Percentiles rank a stretch among this genome's conserved stretches.
These are phyloP conservation scores for Aurelia sp. DNA, from an alignment of 30 jellyfish, hydroid and myxozoan genomes.

Conservation along the genomic window DNA sequence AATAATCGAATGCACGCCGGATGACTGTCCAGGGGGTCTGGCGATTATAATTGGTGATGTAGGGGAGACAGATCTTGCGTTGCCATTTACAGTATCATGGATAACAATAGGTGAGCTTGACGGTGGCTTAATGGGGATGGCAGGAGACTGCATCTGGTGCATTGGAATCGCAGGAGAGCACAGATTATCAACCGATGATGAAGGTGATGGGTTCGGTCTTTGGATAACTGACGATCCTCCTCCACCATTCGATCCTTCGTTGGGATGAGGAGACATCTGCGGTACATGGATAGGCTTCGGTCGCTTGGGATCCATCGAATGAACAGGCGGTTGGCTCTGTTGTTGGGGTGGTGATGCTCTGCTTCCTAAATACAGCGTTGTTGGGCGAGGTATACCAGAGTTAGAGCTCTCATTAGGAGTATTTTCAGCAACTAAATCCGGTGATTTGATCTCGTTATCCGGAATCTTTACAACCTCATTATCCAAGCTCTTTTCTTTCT, in stretches of 20 bases:
- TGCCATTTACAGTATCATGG: slow-evolving; percentile 55
- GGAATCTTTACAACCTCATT: slow-evolving; percentile 10
- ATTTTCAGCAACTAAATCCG: not conserved
- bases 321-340: slow-evolving; percentile 39
- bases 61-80: slow-evolving; percentile 41
- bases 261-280: slow-evolving; percentile 56
- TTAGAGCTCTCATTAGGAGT: slow-evolving; percentile 27
- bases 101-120: slow-evolving; percentile 57
- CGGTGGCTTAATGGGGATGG: slow-evolving; percentile 43
- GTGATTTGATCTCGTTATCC: slow-evolving; percentile 14
- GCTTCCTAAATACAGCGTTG: slow-evolving; percentile 44
- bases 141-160: slow-evolving; percentile 66
- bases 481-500: slow-evolving; percentile 25
- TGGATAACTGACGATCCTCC: slow-evolving; percentile 69
- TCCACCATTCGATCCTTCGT: slow-evolving; percentile 54
- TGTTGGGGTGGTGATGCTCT: slow-evolving; percentile 60
- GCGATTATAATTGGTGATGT: slow-evolving; percentile 32
- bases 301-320: slow-evolving; percentile 31
- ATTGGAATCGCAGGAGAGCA: slow-evolving; percentile 75
- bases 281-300: slow-evolving; percentile 38
- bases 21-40: not conserved
- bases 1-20: slow-evolving; percentile 55
- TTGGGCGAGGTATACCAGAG: slow-evolving; percentile 59
- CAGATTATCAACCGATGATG: slow-evolving; percentile 48
- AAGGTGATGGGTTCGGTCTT: slow-evolving; percentile 68